Percentiles rank a stretch among this genome's conserved stretches.
Evolutionary conservation across 1,140 invertebrate genomes (phyloP).

Genomic region (Brevipalpus yothersi): DNA sequence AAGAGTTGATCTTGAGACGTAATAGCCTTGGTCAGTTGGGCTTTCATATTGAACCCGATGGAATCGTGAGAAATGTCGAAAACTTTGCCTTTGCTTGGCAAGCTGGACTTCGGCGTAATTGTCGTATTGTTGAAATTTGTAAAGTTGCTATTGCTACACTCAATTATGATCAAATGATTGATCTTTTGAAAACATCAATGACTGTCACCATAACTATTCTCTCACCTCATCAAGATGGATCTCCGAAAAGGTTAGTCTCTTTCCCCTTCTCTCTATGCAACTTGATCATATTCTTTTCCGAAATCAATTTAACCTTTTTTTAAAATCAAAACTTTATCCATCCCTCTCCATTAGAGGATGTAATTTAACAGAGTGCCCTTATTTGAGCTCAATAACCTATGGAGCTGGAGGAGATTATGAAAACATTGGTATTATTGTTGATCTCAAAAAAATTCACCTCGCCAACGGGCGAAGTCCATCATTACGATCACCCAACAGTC

Average conservation of each 20-base stretch:
- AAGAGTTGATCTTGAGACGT: conserved; percentile 44
- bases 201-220: conserved; percentile 61
- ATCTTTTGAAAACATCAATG: conserved; percentile 65
- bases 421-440: conserved; percentile 19
- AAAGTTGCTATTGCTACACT: conserved; percentile 66
- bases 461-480: neutral
- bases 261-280: neutral
- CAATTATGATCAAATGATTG: conserved; percentile 77
- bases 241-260: conserved; percentile 28
- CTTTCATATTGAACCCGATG: conserved; percentile 86
- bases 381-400: conserved; percentile 25
- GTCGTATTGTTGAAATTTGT: conserved; percentile 72
- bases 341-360: conserved; percentile 33
- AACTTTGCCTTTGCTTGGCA: conserved; percentile 58
- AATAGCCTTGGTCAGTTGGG: conserved; percentile 65
- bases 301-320: neutral
- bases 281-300: neutral
- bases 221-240: conserved; percentile 39
- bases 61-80: conserved; percentile 80
- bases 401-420: conserved; percentile 37
- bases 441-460: neutral
- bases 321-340: neutral
- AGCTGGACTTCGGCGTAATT: conserved; percentile 65
- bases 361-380: conserved; percentile 37
- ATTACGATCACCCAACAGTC: conserved; percentile 10